These are phyloP conservation scores for Pristionchus japonicus DNA, from an alignment of 2,888 invertebrate species.

Conservation along the genomic window DNA sequence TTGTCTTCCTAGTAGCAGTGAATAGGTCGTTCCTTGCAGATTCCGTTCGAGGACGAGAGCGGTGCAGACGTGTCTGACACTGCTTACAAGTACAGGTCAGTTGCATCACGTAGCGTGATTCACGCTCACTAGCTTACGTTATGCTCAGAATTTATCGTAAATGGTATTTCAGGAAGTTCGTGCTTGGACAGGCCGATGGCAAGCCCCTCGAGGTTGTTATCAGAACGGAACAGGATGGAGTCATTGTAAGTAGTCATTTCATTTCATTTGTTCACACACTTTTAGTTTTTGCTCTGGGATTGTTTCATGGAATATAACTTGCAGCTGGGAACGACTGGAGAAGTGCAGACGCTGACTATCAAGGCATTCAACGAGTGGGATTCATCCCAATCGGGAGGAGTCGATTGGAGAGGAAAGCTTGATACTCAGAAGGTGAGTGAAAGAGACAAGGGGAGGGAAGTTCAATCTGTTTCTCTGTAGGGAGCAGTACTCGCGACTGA, in stretches of 20 bases:
- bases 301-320: neutral
- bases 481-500: slow-evolving; percentile 99
- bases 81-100: slow-evolving; percentile 63
- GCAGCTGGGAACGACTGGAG: slow-evolving; percentile 82
- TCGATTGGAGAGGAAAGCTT: slow-evolving; percentile 97
- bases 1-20: neutral
- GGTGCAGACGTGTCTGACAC: slow-evolving; percentile 58
- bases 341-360: slow-evolving; percentile 89
- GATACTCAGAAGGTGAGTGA: slow-evolving; percentile 86
- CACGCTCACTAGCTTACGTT: too few relatives aligned
- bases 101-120: too few relatives aligned
- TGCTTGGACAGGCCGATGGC: slow-evolving; percentile 88
- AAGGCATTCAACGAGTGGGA: slow-evolving; percentile 99
- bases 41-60: slow-evolving; percentile 71
- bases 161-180: slow-evolving; percentile 84
- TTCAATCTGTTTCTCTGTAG: neutral
- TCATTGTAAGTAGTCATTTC: slow-evolving; percentile 78
- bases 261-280: neutral
- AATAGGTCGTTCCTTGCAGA: slow-evolving; percentile 36
- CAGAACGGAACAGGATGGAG: slow-evolving; percentile 97
- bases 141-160: neutral
- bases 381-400: slow-evolving; percentile 92
- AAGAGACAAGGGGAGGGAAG: neutral
- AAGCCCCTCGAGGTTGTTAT: slow-evolving; percentile 82
- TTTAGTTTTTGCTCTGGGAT: too few relatives aligned